Percentiles rank a stretch among this genome's conserved stretches.
Evolutionary conservation across 2,888 invertebrate genomes (phyloP).

Genomic region (Plemyria rubiginata): DNA sequence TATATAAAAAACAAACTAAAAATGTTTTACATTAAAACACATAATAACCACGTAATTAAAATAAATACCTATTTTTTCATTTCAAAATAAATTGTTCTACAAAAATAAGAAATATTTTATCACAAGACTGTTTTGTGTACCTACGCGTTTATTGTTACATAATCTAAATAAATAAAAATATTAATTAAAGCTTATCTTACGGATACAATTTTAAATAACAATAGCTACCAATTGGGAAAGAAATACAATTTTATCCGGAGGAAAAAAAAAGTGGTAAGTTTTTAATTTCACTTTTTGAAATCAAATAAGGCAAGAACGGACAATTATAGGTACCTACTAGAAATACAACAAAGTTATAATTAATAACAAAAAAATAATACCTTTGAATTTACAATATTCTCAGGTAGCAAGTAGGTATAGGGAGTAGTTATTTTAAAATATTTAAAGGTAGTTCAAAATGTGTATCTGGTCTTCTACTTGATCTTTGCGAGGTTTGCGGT

Average conservation of each 20-base stretch:
- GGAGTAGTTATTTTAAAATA: slow-evolving; percentile 1
- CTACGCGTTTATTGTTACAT: slow-evolving; percentile 58
- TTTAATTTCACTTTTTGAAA: slow-evolving; percentile 17
- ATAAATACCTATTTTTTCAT: slow-evolving; percentile 52
- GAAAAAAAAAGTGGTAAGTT: slow-evolving; percentile 10
- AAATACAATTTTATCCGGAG: slow-evolving; percentile 18
- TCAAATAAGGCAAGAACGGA: slow-evolving; percentile 24
- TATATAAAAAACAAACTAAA: slow-evolving; percentile 45
- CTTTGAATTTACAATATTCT: slow-evolving; percentile 19
- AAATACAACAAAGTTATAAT: slow-evolving; percentile 7
- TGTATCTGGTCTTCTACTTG: slow-evolving; percentile 46
- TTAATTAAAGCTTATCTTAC: slow-evolving; percentile 74
- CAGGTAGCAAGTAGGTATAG: too few relatives aligned
- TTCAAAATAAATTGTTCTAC: slow-evolving; percentile 51
- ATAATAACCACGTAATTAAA: slow-evolving; percentile 54
- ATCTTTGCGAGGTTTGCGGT: slow-evolving; percentile 45
- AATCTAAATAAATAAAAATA: slow-evolving; percentile 71
- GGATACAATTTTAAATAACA: slow-evolving; percentile 34
- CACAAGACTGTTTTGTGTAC: slow-evolving; percentile 80
- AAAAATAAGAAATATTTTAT: slow-evolving; percentile 70
- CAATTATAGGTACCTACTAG: slow-evolving; percentile 10
- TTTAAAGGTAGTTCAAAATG: slow-evolving; percentile 38
- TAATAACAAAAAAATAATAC: slow-evolving; percentile 5
- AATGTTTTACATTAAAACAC: slow-evolving; percentile 56
- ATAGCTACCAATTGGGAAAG: slow-evolving; percentile 32